phyloP scores from a whole-genome alignment of 2,888 invertebrate species.

The Maniola hyperantus region DNA sequence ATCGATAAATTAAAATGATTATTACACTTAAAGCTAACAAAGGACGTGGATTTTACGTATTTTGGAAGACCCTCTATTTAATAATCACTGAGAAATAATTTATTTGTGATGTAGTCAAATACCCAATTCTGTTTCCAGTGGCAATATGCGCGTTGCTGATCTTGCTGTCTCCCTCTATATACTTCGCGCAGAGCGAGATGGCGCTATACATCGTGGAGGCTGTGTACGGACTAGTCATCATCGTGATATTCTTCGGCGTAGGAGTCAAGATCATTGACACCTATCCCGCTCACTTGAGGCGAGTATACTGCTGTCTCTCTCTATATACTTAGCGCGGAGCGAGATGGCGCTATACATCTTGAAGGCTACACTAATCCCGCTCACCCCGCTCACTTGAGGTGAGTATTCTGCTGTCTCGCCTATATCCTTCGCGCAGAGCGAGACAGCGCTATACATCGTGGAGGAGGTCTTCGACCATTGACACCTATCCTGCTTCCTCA shows the following conservation, averaged over 20 bases:
- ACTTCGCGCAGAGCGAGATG: constrained; percentile 65
- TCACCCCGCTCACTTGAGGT: constrained; percentile 82
- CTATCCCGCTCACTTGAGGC: constrained; percentile 83
- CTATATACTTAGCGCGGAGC: neutral
- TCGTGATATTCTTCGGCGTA: constrained; percentile 75
- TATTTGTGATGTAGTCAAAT: too few species aligned
- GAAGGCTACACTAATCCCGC: constrained; percentile 59
- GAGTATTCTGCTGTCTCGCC: constrained; percentile 66
- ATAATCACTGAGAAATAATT: too few species aligned
- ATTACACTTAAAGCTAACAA: too few species aligned
- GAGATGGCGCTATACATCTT: neutral
- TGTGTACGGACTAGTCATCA: constrained; percentile 69
- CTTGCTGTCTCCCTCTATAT: constrained; percentile 76
- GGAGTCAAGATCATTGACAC: constrained; percentile 77
- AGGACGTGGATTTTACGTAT: too few species aligned
- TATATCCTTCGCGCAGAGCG: constrained; percentile 66
- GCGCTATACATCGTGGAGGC: constrained; percentile 75
- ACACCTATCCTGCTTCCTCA: constrained; percentile 81
- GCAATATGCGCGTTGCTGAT: constrained; percentile 63
- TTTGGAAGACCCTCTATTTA: too few species aligned
- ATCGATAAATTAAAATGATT: too few species aligned
- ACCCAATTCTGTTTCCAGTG: constrained; percentile 50
- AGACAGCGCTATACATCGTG: constrained; percentile 46
- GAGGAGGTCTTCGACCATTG: too few species aligned
- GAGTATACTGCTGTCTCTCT: constrained; percentile 8